phyloP scores from a whole-genome alignment of 2,113 vertebrate species.

The Pristiophorus japonicus region DNA sequence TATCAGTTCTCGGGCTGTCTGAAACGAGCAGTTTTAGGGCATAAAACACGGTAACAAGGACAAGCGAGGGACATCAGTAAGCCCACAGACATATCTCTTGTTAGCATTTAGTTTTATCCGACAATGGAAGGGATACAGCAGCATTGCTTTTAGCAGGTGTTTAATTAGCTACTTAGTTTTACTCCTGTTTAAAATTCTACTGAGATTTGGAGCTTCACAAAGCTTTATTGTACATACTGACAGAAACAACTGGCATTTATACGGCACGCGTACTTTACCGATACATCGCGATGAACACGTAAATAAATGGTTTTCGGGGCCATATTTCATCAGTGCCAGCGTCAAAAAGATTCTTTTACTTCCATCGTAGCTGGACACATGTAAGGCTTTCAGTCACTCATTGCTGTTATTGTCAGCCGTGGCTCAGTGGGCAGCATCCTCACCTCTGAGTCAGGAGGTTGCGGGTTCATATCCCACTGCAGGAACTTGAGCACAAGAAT shows the following conservation, averaged over 20 bases:
- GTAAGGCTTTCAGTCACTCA: neutral
- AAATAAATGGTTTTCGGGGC: neutral
- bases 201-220: neutral
- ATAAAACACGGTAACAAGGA: neutral
- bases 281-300: neutral
- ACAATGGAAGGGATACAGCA: neutral
- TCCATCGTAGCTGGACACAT: neutral
- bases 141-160: neutral
- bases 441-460: no score
- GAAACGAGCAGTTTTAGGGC: neutral
- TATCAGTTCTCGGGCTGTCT: neutral
- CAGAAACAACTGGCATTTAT: slow-evolving; percentile 17
- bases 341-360: no score
- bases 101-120: neutral
- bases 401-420: no score
- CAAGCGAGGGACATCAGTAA: neutral
- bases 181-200: neutral
- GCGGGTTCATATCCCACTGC: no score
- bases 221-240: slow-evolving; percentile 1
- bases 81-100: neutral
- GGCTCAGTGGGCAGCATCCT: no score
- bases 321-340: neutral
- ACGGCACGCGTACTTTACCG: neutral
- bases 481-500: no score
- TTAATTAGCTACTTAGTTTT: slow-evolving; percentile 27